Percentiles rank a stretch among this genome's conserved stretches.
Conservation (phyloP, 92 coral and sea anemone genomes). For the Pocillopora grandis region DNA sequence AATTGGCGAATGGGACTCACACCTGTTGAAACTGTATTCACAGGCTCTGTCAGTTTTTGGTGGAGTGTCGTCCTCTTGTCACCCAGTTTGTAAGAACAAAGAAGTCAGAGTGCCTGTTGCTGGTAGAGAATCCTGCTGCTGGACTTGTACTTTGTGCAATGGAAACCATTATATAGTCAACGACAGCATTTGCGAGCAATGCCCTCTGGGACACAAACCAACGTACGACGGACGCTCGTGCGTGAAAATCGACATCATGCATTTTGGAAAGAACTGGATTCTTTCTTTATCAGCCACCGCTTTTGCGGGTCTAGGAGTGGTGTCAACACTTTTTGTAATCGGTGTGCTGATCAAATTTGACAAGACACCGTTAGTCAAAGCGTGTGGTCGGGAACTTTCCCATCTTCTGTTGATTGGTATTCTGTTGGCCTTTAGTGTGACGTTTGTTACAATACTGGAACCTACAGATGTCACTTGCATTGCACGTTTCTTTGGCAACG, state of each 20-base stretch:
- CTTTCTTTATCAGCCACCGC: slow-evolving; percentile 75
- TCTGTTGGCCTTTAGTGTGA: slow-evolving; percentile 66
- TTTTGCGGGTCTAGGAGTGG: slow-evolving; percentile 74
- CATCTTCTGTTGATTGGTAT: slow-evolving; percentile 81
- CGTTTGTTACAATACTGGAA: slow-evolving; percentile 68
- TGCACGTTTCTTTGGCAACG: slow-evolving; percentile 79
- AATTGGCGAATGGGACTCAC: slow-evolving; percentile 78
- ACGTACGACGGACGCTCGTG: slow-evolving; percentile 62
- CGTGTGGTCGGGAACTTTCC: slow-evolving; percentile 93
- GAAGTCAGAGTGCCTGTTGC: slow-evolving; percentile 68
- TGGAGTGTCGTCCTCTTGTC: slow-evolving; percentile 69
- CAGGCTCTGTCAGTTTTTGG: background rate
- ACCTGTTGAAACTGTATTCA: slow-evolving; percentile 47
- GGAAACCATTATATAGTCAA: slow-evolving; percentile 76
- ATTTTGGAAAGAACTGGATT: slow-evolving; percentile 71
- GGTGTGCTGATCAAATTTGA: slow-evolving; percentile 71
- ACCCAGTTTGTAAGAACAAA: slow-evolving; percentile 60
- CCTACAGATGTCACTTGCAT: slow-evolving; percentile 76
- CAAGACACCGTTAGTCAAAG: slow-evolving; percentile 92
- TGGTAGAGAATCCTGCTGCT: slow-evolving; percentile 87
- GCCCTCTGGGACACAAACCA: slow-evolving; percentile 88
- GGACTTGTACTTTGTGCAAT: slow-evolving; percentile 80
- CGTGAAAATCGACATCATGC: slow-evolving; percentile 52
- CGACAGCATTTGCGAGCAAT: slow-evolving; percentile 67
- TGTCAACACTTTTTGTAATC: slow-evolving; percentile 71